phyloP scores from a whole-genome alignment of 2,113 vertebrate species.

The Speoplatyrhinus poulsoni region DNA sequence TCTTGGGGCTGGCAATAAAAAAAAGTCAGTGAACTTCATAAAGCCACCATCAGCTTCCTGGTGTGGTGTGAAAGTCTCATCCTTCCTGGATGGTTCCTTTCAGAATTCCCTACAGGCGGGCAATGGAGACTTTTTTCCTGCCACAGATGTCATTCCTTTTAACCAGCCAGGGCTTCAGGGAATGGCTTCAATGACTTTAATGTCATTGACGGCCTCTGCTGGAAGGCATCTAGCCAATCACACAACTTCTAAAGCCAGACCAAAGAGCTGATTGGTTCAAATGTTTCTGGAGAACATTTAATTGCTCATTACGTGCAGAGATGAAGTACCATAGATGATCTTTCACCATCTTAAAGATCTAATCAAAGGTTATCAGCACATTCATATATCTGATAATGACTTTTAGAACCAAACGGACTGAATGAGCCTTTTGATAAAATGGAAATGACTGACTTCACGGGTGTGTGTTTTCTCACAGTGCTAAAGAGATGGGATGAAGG shows the following conservation, averaged over 20 bases:
- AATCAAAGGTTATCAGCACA: constrained; percentile 37
- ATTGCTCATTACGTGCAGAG: constrained; percentile 49
- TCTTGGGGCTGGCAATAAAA: constrained; percentile 21
- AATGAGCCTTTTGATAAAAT: constrained; percentile 22
- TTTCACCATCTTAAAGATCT: constrained; percentile 37
- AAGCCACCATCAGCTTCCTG: constrained; percentile 23
- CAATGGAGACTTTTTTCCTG: constrained; percentile 1
- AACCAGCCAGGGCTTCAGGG: constrained; percentile 12
- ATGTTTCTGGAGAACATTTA: constrained; percentile 38
- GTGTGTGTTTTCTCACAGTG: too few species aligned
- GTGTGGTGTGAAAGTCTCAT: constrained; percentile 17
- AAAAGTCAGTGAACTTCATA: not conserved
- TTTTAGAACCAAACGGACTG: constrained; percentile 48
- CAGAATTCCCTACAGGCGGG: constrained; percentile 17
- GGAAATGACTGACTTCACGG: not conserved
- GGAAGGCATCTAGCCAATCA: constrained; percentile 26
- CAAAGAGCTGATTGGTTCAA: constrained; percentile 44
- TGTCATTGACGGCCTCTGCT: constrained; percentile 22
- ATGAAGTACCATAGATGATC: constrained; percentile 24
- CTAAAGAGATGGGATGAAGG: too few species aligned
- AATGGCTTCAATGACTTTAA: constrained; percentile 32
- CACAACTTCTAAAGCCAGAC: constrained; percentile 17
- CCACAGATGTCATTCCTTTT: constrained; percentile 36
- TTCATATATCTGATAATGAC: constrained; percentile 47
- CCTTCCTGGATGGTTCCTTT: constrained; percentile 9